Conservation (phyloP, 2,113 vertebrate species). For the Pelmatolapia mariae region DNA sequence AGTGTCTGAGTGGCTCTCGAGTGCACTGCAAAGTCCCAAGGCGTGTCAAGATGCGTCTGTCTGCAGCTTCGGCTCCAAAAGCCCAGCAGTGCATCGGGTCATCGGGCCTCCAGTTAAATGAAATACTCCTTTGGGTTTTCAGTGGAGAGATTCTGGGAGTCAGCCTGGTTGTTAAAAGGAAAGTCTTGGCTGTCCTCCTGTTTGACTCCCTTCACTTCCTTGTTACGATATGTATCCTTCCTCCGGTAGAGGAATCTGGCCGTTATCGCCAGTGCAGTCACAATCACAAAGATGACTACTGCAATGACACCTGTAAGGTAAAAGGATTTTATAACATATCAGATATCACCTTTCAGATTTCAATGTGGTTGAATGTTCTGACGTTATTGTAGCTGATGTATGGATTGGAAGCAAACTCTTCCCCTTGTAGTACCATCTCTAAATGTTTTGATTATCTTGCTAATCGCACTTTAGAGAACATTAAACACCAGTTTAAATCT, state of each 20-base stretch:
- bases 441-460: neutral
- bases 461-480: neutral
- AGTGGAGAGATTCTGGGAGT: conserved; percentile 72
- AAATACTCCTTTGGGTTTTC: conserved; percentile 93
- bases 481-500: neutral
- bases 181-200: conserved; percentile 80
- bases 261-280: conserved; percentile 77
- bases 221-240: conserved; percentile 81
- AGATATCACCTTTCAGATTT: neutral
- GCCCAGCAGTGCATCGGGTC: neutral
- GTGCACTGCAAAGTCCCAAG: conserved; percentile 29
- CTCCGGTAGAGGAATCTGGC: conserved; percentile 79
- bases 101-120: conserved; percentile 70
- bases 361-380: neutral
- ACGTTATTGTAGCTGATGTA: neutral
- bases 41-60: neutral
- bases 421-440: neutral
- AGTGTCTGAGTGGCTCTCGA: neutral
- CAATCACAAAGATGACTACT: conserved; percentile 83
- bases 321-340: neutral
- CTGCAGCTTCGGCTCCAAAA: neutral
- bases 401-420: neutral
- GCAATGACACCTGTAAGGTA: conserved; percentile 82
- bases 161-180: conserved; percentile 79
- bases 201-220: conserved; percentile 78